Percentiles rank a stretch among this genome's conserved stretches.
Conservation (phyloP, 2,797 vertebrate genomes). For the Esox masquinongy region DNA sequence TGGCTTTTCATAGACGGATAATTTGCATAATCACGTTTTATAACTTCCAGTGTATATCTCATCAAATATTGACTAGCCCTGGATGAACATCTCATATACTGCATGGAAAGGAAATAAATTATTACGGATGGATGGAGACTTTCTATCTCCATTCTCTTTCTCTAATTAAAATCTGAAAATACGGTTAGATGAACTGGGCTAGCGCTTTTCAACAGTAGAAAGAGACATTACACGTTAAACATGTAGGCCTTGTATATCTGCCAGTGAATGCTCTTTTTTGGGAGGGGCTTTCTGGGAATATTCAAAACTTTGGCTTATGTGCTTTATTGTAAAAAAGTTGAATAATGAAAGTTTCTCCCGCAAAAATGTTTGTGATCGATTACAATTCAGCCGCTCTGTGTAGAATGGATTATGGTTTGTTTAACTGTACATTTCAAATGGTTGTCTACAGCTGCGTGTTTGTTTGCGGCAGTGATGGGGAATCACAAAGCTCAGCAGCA, state of each 20-base stretch:
- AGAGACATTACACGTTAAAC: neutral
- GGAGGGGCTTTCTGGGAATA: neutral
- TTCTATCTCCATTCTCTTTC: neutral
- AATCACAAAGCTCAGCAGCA: slow-evolving; percentile 22
- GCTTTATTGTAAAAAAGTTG: neutral
- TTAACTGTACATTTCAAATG: neutral
- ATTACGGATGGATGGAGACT: neutral
- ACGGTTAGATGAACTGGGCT: neutral
- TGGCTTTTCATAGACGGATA: neutral
- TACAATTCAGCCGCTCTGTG: neutral
- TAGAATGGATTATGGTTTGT: neutral
- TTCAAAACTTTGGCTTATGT: neutral
- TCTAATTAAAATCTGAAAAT: neutral
- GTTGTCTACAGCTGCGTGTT: neutral
- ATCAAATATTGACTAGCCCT: neutral
- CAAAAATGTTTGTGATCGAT: neutral
- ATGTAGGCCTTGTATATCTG: neutral
- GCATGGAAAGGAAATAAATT: neutral
- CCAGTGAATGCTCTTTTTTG: neutral
- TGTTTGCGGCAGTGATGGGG: slow-evolving; percentile 19
- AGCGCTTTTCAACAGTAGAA: neutral
- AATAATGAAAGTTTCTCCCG: neutral
- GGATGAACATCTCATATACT: neutral
- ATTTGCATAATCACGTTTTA: slow-evolving; percentile 1
- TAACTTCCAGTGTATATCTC: neutral